Evolutionary conservation across 2,888 invertebrate species (phyloP), one percentile per base, ranked within the genome.

Genomic region (Rhimphoctona megacephalus): DNA sequence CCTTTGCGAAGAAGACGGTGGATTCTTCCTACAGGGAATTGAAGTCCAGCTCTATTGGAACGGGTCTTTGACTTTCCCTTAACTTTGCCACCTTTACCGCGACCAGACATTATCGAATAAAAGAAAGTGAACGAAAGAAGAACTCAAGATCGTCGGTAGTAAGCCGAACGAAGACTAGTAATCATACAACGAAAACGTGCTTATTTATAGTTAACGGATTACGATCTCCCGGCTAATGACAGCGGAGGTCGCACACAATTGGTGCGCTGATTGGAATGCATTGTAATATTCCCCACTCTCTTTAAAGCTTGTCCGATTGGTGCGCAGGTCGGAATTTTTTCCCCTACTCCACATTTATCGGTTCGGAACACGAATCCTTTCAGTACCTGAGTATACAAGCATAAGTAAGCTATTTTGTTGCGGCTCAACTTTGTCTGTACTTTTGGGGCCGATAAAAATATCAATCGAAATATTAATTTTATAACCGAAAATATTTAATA

Each of bases 11-110:
- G 39, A 7, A 69, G 43, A 69, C 9, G 69, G 11, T 69, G 69
- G 3, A 39, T 69, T 69, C 36, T 43, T 46, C 43, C 69, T 9
- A 69, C 43, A 8, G n/a, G 69, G 43, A 70, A 70, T 11, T 70
- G 46, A 14, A 46, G 46, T 46, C 72, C 72, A 49, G 54, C 54
- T 9, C 54, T 54, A 9, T 54, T 54, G 22, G 54, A 54, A 9
- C 54, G 54, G 22, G 54, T 54, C 54, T 54, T 54, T n/a, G n/a
- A n/a, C n/a, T n/a, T n/a, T n/a, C n/a, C n/a, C n/a, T 52, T 52
- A 19, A 52, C 52, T 52, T 54, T 54, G n/a, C 22, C 54, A 54
- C 54, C 54, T 54, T 54, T 54, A 9, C 54, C 54, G 54, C 54
- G 54, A 22, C 54, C 54, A 2, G 54, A 54, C 54, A 54, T 54